Percentiles rank a stretch among this genome's conserved stretches.
phyloP scores from a whole-genome alignment of 1,140 invertebrate genomes.

The Drosophila busckii region DNA sequence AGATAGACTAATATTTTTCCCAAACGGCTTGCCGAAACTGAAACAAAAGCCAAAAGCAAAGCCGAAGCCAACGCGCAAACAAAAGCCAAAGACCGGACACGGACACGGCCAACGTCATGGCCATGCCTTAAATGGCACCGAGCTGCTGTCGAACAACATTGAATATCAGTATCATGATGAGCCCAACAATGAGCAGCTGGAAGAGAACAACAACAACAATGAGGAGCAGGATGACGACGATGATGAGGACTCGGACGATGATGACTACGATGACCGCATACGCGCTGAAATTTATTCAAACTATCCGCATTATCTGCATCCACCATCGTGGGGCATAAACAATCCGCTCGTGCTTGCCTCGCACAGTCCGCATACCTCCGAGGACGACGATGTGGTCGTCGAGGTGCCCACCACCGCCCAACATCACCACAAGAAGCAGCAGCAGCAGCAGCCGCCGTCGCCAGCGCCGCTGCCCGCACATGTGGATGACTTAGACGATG shows the following conservation, averaged over 20 bases:
- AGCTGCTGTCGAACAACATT: constrained; percentile 64
- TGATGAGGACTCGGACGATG: constrained; percentile 58
- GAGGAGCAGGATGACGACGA: constrained; percentile 21
- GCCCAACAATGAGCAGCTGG: constrained; percentile 28
- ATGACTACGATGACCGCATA: constrained; percentile 77
- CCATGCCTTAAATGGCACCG: constrained; percentile 45
- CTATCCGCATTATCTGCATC: constrained; percentile 75
- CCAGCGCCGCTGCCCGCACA: too few relatives aligned
- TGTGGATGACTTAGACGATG: constrained; percentile 52
- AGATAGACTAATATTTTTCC: constrained; percentile 79
- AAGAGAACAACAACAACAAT: constrained; percentile 7
- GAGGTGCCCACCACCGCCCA: constrained; percentile 33
- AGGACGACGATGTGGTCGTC: constrained; percentile 68
- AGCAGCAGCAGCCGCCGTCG: constrained; percentile 2
- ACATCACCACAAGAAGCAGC: constrained; percentile 24
- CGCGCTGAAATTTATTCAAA: constrained; percentile 77
- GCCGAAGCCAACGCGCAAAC: constrained; percentile 34
- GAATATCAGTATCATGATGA: constrained; percentile 63
- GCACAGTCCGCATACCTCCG: constrained; percentile 69
- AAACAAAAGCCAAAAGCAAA: constrained; percentile 55
- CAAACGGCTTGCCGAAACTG: constrained; percentile 68
- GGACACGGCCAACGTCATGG: constrained; percentile 19
- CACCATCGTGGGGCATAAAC: constrained; percentile 74
- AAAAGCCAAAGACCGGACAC: constrained; percentile 22
- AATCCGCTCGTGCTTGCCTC: constrained; percentile 74